phyloP scores from a whole-genome alignment of 2,113 vertebrate species.

The Eulacestoma nigropectus region DNA sequence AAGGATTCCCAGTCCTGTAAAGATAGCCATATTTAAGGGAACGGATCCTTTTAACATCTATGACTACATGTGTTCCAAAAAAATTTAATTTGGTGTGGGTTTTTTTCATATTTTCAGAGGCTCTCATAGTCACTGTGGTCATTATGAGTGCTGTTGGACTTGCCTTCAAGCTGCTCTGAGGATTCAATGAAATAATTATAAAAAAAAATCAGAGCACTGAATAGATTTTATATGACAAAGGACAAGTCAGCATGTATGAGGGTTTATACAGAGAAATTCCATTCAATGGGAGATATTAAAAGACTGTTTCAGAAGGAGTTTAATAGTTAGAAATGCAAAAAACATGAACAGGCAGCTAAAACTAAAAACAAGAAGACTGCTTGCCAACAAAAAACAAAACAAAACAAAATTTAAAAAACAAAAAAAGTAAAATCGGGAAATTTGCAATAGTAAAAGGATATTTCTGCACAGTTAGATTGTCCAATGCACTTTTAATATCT shows the following conservation, averaged over 20 bases:
- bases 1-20: not conserved
- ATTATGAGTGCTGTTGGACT: not conserved
- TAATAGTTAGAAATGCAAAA: not conserved
- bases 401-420: not conserved
- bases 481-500: not conserved
- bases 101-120: not conserved
- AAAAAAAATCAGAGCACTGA: not conserved
- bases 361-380: not conserved
- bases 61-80: not conserved
- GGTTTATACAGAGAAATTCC: not conserved
- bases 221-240: not conserved
- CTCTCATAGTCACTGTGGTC: not conserved
- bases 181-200: not conserved
- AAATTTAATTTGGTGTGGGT: fast-evolving
- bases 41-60: not conserved
- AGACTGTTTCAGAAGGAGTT: not conserved
- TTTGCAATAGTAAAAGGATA: not conserved
- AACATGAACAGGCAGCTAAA: not conserved
- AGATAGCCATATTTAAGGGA: not conserved
- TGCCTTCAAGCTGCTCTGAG: not conserved
- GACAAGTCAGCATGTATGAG: not conserved
- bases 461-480: not conserved
- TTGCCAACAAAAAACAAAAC: fast-evolving
- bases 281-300: not conserved
- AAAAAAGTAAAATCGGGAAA: too few species aligned